Evolutionary conservation across 2,888 invertebrate species (phyloP), one percentile per base, ranked within the genome.

Genomic region (Agrilus mali): DNA sequence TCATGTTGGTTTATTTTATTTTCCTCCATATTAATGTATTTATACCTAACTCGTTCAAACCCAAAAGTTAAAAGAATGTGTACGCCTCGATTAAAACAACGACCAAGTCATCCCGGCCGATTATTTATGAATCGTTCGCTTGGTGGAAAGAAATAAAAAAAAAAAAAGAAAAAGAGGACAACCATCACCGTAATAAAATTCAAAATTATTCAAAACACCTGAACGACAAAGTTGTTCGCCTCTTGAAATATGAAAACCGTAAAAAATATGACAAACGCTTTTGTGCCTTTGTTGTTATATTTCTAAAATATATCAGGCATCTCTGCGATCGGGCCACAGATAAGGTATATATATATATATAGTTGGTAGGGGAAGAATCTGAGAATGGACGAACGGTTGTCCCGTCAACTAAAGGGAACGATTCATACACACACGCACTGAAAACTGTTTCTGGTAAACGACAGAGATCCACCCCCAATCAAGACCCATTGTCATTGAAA

Each of bases 191-290:
- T 27, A 27, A 27, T 27, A 27, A 27, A 27, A 63, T 63, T 62
- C 60, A 61, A 63, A 63, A 60, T 63, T 63, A 63, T 63, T 63
- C 63, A 60, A 61, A 61, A 59, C 60, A 59, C 53, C 55, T 56
- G 49, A 51, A 47, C 44, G 40, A 47, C 48, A 48, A 47, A 50
- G 55, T 49, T 46, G 49, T 43, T 45, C 47, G 51, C 53, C 47
- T 51, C 56, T 60, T 64, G 62, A 64, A 63, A 60, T 63, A 64
- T 63, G 63, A 63, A 63, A 63, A 63, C 60, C 63, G 60, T 63
- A 63, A 61, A 63, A 63, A 62, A 63, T 63, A 64, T 62, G 64
- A 63, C 61, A 61, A 63, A 63, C 61, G 59, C 52, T 55, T 60
- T 60, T 59, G 61, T 53, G 55, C 60, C 62, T 62, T 62, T 62